Percentiles rank a stretch among this genome's conserved stretches.
These are phyloP conservation scores for Astyanax mexicanus DNA, from an alignment of 2,797 vertebrate species.

Conservation along the genomic window DNA sequence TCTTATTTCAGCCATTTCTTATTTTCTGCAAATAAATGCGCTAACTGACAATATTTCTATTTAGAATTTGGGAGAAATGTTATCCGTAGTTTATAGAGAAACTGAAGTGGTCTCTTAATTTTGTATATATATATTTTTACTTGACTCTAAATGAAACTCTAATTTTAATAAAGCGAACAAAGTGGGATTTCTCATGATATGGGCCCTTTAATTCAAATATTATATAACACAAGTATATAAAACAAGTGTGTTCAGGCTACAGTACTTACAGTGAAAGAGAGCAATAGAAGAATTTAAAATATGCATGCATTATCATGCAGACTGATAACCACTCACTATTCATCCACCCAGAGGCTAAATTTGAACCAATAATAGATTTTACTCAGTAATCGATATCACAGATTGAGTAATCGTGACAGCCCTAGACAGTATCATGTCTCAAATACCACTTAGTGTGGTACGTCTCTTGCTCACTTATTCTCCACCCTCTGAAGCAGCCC, in stretches of 20 bases:
- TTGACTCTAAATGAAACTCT: no score
- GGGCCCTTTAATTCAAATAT: no score
- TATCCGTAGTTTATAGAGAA: no score
- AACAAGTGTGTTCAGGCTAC: no score
- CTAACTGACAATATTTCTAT: no score
- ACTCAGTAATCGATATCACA: neutral
- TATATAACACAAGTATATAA: neutral
- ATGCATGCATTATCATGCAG: neutral
- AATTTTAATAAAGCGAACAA: no score
- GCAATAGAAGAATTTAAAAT: neutral
- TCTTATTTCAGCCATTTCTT: no score
- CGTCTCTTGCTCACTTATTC: conserved; percentile 3
- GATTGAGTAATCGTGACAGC: conserved; percentile 1
- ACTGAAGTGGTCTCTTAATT: no score
- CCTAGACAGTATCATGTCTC: neutral
- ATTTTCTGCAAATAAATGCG: no score
- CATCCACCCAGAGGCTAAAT: neutral
- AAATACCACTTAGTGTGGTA: neutral
- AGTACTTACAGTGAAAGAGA: neutral
- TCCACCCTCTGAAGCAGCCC: conserved; percentile 5
- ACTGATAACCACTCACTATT: neutral
- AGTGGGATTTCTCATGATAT: neutral
- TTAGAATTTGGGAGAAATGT: no score
- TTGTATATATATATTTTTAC: no score
- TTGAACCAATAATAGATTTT: neutral